Percentiles rank a stretch among this genome's conserved stretches.
These are phyloP conservation scores for Pseudorhiza aurosa DNA, from an alignment of 30 jellyfish, hydroid and myxozoan genomes.

Conservation along the genomic window DNA sequence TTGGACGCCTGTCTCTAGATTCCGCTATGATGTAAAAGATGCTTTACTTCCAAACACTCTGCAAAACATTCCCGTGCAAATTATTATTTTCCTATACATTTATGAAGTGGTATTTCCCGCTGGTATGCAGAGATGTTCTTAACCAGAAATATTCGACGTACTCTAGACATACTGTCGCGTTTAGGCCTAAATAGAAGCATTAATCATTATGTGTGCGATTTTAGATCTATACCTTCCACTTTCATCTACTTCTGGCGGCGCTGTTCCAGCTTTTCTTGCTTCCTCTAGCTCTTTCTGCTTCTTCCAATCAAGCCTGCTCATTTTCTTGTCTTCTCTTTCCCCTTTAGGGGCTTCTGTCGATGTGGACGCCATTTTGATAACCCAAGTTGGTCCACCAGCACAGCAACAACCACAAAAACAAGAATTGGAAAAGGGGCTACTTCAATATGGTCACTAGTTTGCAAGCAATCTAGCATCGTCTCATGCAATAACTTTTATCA, in stretches of 20 bases:
- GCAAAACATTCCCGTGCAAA: too few relatives aligned
- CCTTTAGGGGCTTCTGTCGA: conserved; percentile 70
- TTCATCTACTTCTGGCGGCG: conserved; percentile 99
- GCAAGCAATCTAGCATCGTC: too few relatives aligned
- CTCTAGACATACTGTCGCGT: too few relatives aligned
- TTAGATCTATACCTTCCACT: conserved; percentile 88
- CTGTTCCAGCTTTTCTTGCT: conserved; percentile 99
- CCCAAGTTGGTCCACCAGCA: neutral
- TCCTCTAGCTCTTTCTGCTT: conserved; percentile 96
- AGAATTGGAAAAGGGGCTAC: conserved; percentile 6
- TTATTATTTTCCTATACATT: too few relatives aligned
- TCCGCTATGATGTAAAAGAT: too few relatives aligned
- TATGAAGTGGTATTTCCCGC: neutral
- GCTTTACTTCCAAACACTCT: too few relatives aligned
- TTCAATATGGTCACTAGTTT: neutral
- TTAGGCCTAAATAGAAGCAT: too few relatives aligned
- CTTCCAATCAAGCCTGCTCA: conserved; percentile 88
- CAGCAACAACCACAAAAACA: conserved; percentile 33
- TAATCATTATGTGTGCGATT: too few relatives aligned
- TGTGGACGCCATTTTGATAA: conserved; percentile 66
- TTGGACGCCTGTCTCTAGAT: too few relatives aligned
- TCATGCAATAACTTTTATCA: too few relatives aligned
- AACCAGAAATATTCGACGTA: too few relatives aligned
- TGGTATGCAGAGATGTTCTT: neutral
- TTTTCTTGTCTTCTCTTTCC: conserved; percentile 56